Base-by-base conservation (phyloP, 2,797 vertebrate genomes). In the Tapera naevia region DNA sequence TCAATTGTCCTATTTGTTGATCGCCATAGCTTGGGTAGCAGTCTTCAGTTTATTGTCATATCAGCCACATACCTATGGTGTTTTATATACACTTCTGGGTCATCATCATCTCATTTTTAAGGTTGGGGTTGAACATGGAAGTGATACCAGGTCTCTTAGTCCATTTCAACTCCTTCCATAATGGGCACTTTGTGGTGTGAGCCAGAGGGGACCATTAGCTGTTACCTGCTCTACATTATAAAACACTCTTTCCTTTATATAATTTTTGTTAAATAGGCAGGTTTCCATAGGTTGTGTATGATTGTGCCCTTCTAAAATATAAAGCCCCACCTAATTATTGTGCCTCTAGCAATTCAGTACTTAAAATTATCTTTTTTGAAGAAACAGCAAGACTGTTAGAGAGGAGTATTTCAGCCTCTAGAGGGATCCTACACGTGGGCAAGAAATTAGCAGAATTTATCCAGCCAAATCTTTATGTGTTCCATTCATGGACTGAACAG, bases 251-350 rank as follows among this genome's bases (percentile, higher is more conserved):
- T 71, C 17, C 3, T 82, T 72, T 7, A 23, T 45, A 23, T 32
- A 3, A 30, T 53, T 8, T 57, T 45, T 58, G 6, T 67, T 61
- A 39, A 58, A 54, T 78, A 17, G 5, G 2, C 17, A 71, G 17
- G 4, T 30, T 65, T 78, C 27, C 7, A 22, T 41, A 33, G 0
- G 4, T 22, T 45, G 4, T 5, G 1, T 16, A 12, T 30, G 16
- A 60, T 4, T 66, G 11, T 33, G 8, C 25, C n/a, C 10, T 83
- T 50, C 69, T 61, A 37, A 83, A 58, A 7, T 41, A 28, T 13
- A 33, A 72, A 67, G 69, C 3, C 7, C 1, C 11, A 62, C 18
- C 17, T 27, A 30, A 15, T 7, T 53, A 0, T 3, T 23, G 79
- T 81, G 16, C 21, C 5, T 74, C 10, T 75, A 62, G 32, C 17